A percentile compares a stretch with the other conserved stretches of the same genome.
These are phyloP conservation scores for Brachymystax lenok DNA, from an alignment of 2,797 vertebrate species.

Conservation along the genomic window DNA sequence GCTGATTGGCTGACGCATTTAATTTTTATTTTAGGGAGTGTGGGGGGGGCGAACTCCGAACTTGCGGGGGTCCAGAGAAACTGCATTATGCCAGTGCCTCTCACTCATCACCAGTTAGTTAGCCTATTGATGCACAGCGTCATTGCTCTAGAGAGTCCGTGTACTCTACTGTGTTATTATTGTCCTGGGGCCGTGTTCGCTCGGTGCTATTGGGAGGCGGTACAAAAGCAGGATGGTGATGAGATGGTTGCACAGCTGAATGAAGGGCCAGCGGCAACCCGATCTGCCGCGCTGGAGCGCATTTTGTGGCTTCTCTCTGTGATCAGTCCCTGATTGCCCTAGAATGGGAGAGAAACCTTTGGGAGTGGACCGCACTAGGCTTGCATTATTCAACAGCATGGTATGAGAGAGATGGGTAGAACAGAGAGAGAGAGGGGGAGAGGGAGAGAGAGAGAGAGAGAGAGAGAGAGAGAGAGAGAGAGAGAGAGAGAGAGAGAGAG, in stretches of 20 bases:
- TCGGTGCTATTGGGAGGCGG: not conserved
- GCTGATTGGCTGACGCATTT: too few species aligned
- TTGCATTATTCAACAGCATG: constrained; percentile 82
- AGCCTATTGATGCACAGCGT: constrained; percentile 16
- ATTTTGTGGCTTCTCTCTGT: constrained; percentile 60
- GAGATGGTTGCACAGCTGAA: constrained; percentile 69
- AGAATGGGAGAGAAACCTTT: constrained; percentile 77
- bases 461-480: too few species aligned
- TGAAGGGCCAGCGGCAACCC: constrained; percentile 68
- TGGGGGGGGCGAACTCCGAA: too few species aligned
- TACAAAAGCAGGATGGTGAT: constrained; percentile 55
- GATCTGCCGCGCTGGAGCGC: constrained; percentile 63
- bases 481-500: too few species aligned
- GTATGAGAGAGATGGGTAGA: constrained; percentile 31
- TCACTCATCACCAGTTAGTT: not conserved
- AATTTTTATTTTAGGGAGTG: too few species aligned
- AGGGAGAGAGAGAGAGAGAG: too few species aligned
- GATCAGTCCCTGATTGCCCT: constrained; percentile 70
- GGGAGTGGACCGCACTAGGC: constrained; percentile 62
- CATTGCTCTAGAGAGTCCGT: constrained; percentile 45
- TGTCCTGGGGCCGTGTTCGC: constrained; percentile 16
- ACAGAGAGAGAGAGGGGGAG: constrained; percentile 40
- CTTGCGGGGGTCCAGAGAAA: too few species aligned
- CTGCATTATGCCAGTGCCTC: too few species aligned
- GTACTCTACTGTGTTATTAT: constrained; percentile 41